Percentiles rank a stretch among this genome's conserved stretches.
phyloP scores from a whole-genome alignment of 2,113 vertebrate species.

The Pardalotus punctatus region DNA sequence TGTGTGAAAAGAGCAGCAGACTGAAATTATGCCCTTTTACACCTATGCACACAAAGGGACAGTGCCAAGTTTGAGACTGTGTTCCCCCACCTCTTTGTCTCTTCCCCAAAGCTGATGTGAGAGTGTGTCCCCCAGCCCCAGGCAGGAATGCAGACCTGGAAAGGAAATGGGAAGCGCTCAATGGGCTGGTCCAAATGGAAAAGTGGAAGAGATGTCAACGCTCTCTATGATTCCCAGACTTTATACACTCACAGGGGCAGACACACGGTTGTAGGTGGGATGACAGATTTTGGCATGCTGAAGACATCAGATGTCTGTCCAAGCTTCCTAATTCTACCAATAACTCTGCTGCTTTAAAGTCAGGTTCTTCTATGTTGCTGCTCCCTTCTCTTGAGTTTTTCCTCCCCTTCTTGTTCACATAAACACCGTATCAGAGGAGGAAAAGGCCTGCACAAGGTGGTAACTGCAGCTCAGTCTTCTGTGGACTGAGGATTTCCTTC shows the following conservation, averaged over 20 bases:
- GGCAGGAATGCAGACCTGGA: background rate
- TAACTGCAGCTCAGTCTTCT: background rate
- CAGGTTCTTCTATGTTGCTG: background rate
- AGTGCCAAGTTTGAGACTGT: background rate
- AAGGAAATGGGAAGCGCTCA: background rate
- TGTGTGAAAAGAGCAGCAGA: background rate
- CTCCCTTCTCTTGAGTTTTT: background rate
- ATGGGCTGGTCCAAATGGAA: background rate
- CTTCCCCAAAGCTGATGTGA: background rate
- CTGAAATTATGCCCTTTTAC: background rate
- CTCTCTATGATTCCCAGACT: background rate
- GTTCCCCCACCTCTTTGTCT: background rate
- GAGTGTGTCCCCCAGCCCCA: rapidly evolving
- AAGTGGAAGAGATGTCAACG: background rate
- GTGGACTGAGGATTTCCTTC: background rate
- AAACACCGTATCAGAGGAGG: background rate
- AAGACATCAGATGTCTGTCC: background rate
- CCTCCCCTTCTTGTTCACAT: background rate
- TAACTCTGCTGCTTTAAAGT: background rate
- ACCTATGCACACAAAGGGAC: background rate
- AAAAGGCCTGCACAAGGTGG: background rate
- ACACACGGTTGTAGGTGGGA: background rate
- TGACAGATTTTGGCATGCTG: background rate
- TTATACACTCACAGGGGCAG: background rate
- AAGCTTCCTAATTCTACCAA: background rate